phyloP scores from a whole-genome alignment of 2,113 vertebrate species.

The Kobus ellipsiprymnus region DNA sequence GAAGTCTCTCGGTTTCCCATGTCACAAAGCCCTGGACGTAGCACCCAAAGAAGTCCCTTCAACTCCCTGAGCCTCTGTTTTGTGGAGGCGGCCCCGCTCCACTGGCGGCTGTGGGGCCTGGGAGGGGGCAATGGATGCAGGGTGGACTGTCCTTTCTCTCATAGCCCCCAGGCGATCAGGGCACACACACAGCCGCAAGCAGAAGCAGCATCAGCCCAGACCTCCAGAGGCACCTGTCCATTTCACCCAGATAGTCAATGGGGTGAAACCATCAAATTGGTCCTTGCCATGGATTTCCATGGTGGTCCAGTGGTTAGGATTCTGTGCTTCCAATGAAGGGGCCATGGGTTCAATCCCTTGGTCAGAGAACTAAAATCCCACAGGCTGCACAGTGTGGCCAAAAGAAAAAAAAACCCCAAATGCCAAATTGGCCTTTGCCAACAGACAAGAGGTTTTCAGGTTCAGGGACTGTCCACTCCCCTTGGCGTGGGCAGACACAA shows the following conservation, averaged over 20 bases:
- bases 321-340: not conserved
- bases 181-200: fast-evolving
- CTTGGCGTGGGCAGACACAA: not conserved
- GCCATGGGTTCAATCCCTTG: not conserved
- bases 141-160: not conserved
- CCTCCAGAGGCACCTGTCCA: not conserved
- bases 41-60: not conserved
- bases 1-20: not conserved
- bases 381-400: not conserved
- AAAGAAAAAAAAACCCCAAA: not conserved
- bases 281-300: not conserved
- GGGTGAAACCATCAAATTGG: not conserved
- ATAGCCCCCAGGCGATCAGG: not conserved
- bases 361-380: not conserved
- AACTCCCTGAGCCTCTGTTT: no score
- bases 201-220: fast-evolving
- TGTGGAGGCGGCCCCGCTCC: fast-evolving
- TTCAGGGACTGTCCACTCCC: not conserved
- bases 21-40: not conserved
- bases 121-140: fast-evolving
- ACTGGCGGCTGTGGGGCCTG: fast-evolving
- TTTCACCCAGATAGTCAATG: fast-evolving
- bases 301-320: not conserved
- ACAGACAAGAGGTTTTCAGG: not conserved
- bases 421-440: not conserved